Evolutionary conservation across 2,888 invertebrate genomes (phyloP), one percentile per base, ranked within the genome.

Genomic region (Drepana falcataria): DNA sequence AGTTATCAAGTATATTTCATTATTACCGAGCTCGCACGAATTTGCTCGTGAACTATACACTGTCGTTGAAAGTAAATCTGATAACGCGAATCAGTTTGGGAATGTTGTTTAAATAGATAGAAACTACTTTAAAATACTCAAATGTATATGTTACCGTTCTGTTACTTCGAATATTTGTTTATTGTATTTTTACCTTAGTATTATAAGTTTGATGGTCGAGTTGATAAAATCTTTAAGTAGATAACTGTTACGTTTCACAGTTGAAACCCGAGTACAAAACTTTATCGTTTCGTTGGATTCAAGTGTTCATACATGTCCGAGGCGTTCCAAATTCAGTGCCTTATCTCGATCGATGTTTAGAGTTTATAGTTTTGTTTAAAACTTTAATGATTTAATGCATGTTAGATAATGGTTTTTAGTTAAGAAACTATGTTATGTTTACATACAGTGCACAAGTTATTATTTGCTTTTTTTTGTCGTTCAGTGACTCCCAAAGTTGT

Each of bases 291-390:
- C 37, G 37, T 37, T 3, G 37, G 37, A 21, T 21, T 37, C 37
- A 37, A 37, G 37, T 37, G 3, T 51, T 52, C 7, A 44, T 55
- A 53, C 54, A 47, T 53, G 55, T 51, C 7, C 33, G 40, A 33
- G 57, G 63, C 64, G 65, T 65, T 72, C 70, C 66, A 68, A 63
- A 64, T 69, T 64, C 73, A 82, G 83, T 83, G 83, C 83, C 82
- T 83, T 83, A 81, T 48, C 53, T 61, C 44, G 59, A 67, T 67
- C 61, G 61, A 65, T 70, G 66, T 67, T 62, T 64, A 69, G 57
- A 63, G 54, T 56, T 54, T 58, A 53, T 53, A 48, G 55, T 52
- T 53, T 56, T 51, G 52, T 57, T 59, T 62, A 47, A n/a, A 40
- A 21, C 47, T 62, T 51, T 35, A 55, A 49, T 47, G 6, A 53